These are phyloP conservation scores for Anarsia innoxiella DNA, from an alignment of 2,888 invertebrate genomes.

Conservation along the genomic window DNA sequence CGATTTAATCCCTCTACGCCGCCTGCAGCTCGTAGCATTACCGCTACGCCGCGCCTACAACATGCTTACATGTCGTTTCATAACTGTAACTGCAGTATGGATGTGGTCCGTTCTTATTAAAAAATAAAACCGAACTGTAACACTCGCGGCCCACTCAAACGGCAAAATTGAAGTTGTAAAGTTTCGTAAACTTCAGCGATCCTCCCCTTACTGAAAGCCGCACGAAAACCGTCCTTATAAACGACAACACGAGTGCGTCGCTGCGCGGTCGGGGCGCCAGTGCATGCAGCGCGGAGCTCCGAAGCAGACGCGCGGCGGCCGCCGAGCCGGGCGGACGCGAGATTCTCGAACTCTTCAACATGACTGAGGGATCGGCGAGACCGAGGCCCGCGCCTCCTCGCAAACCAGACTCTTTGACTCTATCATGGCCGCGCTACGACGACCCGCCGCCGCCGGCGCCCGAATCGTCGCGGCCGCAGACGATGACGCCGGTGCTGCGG, in stretches of 20 bases:
- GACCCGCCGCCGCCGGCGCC: slow-evolving; percentile 71
- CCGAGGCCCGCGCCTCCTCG: slow-evolving; percentile 71
- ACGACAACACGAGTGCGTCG: slow-evolving; percentile 28
- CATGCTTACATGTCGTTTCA: too few relatives aligned
- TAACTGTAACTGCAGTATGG: too few relatives aligned
- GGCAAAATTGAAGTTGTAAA: slow-evolving; percentile 1
- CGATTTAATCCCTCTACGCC: too few relatives aligned
- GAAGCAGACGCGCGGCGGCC: slow-evolving; percentile 36
- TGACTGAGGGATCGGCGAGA: slow-evolving; percentile 68
- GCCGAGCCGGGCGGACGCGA: slow-evolving; percentile 43
- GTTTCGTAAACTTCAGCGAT: slow-evolving; percentile 15
- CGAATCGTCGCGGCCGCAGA: too few relatives aligned
- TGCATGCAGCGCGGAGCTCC: slow-evolving; percentile 23
- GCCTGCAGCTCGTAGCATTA: too few relatives aligned
- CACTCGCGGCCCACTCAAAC: too few relatives aligned
- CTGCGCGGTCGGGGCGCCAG: slow-evolving; percentile 37
- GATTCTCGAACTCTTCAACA: slow-evolving; percentile 39
- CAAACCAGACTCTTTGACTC: slow-evolving; percentile 60
- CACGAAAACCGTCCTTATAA: slow-evolving; percentile 23
- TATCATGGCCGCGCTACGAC: slow-evolving; percentile 60
- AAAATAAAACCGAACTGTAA: too few relatives aligned
- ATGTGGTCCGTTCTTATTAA: too few relatives aligned
- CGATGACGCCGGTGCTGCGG: slow-evolving; percentile 29
- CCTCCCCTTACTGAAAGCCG: slow-evolving; percentile 26
- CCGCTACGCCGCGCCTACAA: too few relatives aligned